A percentile compares a stretch with the other conserved stretches of the same genome.
These are phyloP conservation scores for Arizona elegans DNA, from an alignment of 2,113 vertebrate genomes.

Conservation along the genomic window DNA sequence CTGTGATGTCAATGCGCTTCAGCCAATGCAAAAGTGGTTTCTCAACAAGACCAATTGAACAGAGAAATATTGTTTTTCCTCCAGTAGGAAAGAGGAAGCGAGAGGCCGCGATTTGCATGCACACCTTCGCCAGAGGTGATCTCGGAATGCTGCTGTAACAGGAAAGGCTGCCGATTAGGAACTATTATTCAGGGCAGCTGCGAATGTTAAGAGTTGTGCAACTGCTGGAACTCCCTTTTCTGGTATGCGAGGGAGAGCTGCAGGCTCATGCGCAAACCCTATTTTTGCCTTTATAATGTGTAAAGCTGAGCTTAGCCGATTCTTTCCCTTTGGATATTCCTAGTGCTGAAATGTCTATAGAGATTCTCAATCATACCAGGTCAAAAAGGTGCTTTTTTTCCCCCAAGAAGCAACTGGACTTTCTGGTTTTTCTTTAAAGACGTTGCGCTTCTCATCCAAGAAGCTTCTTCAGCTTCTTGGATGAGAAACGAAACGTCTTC, in stretches of 20 bases:
- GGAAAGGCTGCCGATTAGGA: not conserved
- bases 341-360: not conserved
- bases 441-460: no score
- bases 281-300: not conserved
- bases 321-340: not conserved
- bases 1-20: accelerated
- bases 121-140: not conserved
- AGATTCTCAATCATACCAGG: no score
- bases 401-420: no score
- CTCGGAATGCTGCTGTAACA: not conserved
- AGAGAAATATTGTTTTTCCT: no score
- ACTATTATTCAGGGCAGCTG: not conserved
- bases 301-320: not conserved
- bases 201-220: not conserved
- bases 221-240: not conserved
- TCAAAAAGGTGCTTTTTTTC: no score
- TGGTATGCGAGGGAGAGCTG: not conserved
- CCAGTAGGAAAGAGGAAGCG: not conserved
- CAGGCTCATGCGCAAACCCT: not conserved
- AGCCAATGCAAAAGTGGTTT: not conserved
- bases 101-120: not conserved
- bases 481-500: no score
- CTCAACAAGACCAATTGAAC: not conserved
- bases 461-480: no score
- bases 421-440: no score